Percentiles rank a stretch among this genome's conserved stretches.
phyloP scores from a whole-genome alignment of 1,140 invertebrate species.

The Phymorhynchus buccinoides region DNA sequence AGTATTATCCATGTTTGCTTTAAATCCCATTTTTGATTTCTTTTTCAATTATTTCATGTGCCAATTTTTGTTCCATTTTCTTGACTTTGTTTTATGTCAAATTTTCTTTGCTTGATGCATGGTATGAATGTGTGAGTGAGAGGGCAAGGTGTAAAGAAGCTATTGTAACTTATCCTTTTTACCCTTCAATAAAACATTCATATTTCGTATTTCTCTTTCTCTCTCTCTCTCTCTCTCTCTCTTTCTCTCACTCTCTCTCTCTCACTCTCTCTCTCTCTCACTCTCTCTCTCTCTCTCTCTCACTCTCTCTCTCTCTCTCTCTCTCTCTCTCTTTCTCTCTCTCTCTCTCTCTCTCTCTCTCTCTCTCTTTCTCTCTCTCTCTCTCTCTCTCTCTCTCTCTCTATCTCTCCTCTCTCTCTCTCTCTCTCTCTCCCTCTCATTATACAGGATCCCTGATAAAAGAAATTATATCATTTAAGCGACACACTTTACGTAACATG shows the following conservation, averaged over 20 bases:
- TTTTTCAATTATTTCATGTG: too few species aligned
- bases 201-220: too few species aligned
- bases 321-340: neutral
- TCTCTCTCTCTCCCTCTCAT: neutral
- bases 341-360: neutral
- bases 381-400: neutral
- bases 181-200: too few species aligned
- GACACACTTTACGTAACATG: neutral
- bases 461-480: too few species aligned
- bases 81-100: too few species aligned
- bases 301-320: neutral
- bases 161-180: too few species aligned
- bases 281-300: neutral
- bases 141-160: too few species aligned
- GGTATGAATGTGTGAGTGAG: too few species aligned
- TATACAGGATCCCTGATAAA: neutral
- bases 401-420: neutral
- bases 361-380: slow-evolving; percentile 2
- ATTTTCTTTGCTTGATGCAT: too few species aligned
- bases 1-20: too few species aligned
- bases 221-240: neutral
- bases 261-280: neutral
- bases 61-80: too few species aligned
- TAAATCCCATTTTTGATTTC: too few species aligned
- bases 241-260: neutral